These are phyloP conservation scores for Arvicanthis niloticus DNA, from an alignment of 2,113 vertebrate species.

Conservation along the genomic window DNA sequence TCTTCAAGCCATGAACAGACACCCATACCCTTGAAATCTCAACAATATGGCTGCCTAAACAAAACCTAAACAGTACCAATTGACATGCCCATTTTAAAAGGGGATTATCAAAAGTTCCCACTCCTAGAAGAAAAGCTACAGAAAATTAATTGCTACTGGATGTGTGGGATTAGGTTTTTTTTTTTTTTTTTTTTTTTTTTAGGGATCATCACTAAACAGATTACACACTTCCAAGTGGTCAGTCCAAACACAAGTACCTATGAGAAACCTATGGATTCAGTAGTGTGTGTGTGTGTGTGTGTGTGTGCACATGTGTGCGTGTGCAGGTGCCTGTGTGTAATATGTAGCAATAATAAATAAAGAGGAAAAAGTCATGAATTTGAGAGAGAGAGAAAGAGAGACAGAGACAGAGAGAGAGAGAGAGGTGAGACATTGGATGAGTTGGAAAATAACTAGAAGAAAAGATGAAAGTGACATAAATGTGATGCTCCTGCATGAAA, in stretches of 20 bases:
- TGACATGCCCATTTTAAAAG: not conserved
- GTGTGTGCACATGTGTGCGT: not conserved
- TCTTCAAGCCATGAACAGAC: not conserved
- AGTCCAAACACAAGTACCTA: not conserved
- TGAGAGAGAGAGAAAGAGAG: not conserved
- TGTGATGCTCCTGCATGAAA: no score
- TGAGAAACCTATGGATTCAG: not conserved
- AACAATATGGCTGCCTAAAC: not conserved
- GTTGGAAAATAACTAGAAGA: not conserved
- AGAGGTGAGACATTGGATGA: not conserved
- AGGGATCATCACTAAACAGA: not conserved
- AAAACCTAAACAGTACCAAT: not conserved
- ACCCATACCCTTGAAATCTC: not conserved
- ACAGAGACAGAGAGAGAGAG: not conserved
- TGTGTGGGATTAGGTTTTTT: fast-evolving
- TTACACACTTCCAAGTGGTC: not conserved
- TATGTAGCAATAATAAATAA: not conserved
- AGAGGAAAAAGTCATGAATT: not conserved
- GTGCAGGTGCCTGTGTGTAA: no score
- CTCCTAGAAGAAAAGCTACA: not conserved
- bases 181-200: no score
- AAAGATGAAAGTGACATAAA: not conserved
- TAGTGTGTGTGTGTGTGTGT: not conserved
- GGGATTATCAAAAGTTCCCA: not conserved
- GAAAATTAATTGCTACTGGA: not conserved